Evolutionary conservation across 2,797 vertebrate genomes (phyloP).

Genomic region (Dromococcyx pavoninus): DNA sequence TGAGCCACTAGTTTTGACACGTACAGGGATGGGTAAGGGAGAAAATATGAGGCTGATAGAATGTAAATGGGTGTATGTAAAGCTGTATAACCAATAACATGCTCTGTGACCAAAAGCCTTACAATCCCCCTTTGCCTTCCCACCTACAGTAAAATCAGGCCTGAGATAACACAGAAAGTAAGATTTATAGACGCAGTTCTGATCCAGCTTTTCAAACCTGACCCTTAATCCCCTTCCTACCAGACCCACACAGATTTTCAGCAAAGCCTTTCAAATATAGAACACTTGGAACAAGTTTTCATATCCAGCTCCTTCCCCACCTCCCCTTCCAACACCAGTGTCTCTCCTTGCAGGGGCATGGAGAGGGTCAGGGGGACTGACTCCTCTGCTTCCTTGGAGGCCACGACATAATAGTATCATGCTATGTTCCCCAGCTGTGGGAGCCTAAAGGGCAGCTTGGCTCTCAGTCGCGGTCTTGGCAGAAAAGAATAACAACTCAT

Average conservation of each 20-base stretch:
- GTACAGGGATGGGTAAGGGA: not conserved
- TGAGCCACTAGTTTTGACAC: not conserved
- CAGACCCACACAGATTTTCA: not conserved
- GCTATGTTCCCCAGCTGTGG: accelerated
- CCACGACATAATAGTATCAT: not conserved
- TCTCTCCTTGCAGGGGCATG: not conserved
- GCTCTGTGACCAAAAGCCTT: not conserved
- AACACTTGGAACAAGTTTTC: not conserved
- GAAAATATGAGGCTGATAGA: not conserved
- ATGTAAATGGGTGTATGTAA: not conserved
- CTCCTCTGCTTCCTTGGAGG: not conserved
- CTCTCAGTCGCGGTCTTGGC: not conserved
- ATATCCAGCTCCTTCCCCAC: not conserved
- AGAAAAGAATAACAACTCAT: not conserved
- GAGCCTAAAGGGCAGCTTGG: not conserved
- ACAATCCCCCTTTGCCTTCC: not conserved
- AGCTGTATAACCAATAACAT: not conserved
- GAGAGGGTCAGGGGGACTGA: not conserved
- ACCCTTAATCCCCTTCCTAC: not conserved
- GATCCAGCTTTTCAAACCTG: not conserved
- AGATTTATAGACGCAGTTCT: not conserved
- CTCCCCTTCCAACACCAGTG: not conserved
- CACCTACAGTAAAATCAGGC: not conserved
- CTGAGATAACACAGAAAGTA: not conserved
- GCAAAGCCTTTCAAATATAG: not conserved